Evolutionary conservation across 2,888 invertebrate genomes (phyloP).

Genomic region (Drosophila histrio): DNA sequence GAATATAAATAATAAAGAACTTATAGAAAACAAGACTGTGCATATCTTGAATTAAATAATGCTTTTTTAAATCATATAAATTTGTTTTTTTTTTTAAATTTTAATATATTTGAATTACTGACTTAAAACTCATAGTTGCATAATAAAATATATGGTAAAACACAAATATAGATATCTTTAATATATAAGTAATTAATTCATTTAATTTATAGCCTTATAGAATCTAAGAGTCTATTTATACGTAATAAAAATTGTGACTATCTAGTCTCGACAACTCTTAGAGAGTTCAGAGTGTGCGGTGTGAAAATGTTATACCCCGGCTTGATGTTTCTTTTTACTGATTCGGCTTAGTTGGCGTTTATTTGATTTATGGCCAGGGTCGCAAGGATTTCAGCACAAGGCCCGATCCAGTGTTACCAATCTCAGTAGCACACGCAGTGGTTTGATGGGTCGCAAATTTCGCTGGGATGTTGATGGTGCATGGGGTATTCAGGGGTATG

Average conservation of each 20-base stretch:
- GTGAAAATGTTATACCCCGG: not conserved
- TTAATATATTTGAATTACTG: no score
- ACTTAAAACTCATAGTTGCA: no score
- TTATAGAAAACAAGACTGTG: no score
- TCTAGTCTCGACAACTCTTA: not conserved
- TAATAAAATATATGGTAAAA: no score
- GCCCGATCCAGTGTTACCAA: conserved; percentile 35
- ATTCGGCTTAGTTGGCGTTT: conserved; percentile 72
- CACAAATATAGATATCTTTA: no score
- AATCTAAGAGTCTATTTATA: no score
- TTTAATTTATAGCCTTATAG: no score
- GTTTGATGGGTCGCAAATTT: not conserved
- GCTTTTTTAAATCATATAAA: no score
- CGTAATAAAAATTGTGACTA: not conserved
- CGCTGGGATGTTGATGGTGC: not conserved
- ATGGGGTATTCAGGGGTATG: not conserved
- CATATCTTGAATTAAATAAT: no score
- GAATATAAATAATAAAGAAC: no score
- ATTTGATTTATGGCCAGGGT: conserved; percentile 77
- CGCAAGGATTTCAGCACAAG: conserved; percentile 52
- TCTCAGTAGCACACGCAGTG: conserved; percentile 18
- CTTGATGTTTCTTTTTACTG: conserved; percentile 37
- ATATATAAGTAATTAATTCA: no score
- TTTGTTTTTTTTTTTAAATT: no score
- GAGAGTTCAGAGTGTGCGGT: conserved; percentile 4